Conservation (phyloP, 2,888 invertebrate genomes). For the Spialia ferax region DNA sequence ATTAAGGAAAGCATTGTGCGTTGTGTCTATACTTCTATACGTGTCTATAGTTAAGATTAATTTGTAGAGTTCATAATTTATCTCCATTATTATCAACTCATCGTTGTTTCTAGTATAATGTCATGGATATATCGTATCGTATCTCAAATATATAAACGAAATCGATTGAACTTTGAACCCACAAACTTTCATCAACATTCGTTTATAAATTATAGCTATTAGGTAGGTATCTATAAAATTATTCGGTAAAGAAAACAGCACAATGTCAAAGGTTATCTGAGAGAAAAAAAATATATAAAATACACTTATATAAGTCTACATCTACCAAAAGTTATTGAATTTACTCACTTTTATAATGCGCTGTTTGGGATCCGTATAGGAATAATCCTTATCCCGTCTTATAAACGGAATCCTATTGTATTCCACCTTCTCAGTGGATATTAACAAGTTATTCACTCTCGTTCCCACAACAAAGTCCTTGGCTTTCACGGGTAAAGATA, state of each 20-base stretch:
- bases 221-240: too few relatives aligned
- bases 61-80: neutral
- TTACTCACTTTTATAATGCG: conserved; percentile 72
- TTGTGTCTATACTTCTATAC: neutral
- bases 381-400: conserved; percentile 72
- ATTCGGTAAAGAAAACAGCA: too few relatives aligned
- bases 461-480: conserved; percentile 72
- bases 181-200: too few relatives aligned
- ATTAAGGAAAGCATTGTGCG: neutral
- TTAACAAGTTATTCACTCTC: conserved; percentile 71
- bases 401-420: conserved; percentile 62
- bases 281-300: neutral
- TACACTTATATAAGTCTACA: neutral
- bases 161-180: too few relatives aligned
- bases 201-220: too few relatives aligned
- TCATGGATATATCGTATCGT: too few relatives aligned
- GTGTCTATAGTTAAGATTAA: neutral
- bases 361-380: conserved; percentile 67
- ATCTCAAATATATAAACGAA: too few relatives aligned
- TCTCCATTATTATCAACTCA: too few relatives aligned
- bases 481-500: conserved; percentile 56
- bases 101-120: too few relatives aligned
- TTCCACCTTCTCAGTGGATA: conserved; percentile 72
- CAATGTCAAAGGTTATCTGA: conserved; percentile 4
- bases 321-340: neutral